Conservation (phyloP, 1,140 invertebrate genomes). For the Leptoteleia sp. region DNA sequence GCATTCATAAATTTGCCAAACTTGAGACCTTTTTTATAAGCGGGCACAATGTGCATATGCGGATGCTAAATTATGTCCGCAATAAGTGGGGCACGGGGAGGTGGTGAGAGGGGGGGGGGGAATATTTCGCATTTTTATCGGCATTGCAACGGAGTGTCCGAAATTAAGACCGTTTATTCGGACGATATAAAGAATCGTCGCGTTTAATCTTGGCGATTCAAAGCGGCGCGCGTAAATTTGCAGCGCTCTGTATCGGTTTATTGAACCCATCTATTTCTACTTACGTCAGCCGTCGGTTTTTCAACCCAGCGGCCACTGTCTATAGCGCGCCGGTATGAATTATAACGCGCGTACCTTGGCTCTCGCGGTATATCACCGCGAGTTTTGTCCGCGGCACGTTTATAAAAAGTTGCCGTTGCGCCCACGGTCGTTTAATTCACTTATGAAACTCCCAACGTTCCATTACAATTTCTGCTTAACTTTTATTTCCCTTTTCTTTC, state of each 20-base stretch:
- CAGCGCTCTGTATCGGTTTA: slow-evolving; percentile 30
- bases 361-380: slow-evolving; percentile 50
- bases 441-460: too few relatives aligned
- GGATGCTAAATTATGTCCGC: too few relatives aligned
- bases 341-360: slow-evolving; percentile 45
- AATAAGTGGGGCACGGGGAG: too few relatives aligned
- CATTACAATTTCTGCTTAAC: too few relatives aligned
- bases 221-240: slow-evolving; percentile 32
- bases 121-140: too few relatives aligned
- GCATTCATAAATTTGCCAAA: too few relatives aligned
- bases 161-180: slow-evolving; percentile 13
- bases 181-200: slow-evolving; percentile 5
- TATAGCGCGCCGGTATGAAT: slow-evolving; percentile 57
- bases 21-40: too few relatives aligned
- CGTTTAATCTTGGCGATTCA: slow-evolving; percentile 17
- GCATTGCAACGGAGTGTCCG: too few relatives aligned
- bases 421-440: too few relatives aligned
- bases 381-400: slow-evolving; percentile 22
- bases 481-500: too few relatives aligned
- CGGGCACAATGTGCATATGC: too few relatives aligned
- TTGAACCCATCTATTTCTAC: slow-evolving; percentile 59
- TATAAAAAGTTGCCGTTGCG: slow-evolving; percentile 53
- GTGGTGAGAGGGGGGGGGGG: too few relatives aligned
- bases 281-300: slow-evolving; percentile 40
- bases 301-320: slow-evolving; percentile 24